These are phyloP conservation scores for Tenrec ecaudatus DNA, from an alignment of 2,113 vertebrate genomes.

Conservation along the genomic window DNA sequence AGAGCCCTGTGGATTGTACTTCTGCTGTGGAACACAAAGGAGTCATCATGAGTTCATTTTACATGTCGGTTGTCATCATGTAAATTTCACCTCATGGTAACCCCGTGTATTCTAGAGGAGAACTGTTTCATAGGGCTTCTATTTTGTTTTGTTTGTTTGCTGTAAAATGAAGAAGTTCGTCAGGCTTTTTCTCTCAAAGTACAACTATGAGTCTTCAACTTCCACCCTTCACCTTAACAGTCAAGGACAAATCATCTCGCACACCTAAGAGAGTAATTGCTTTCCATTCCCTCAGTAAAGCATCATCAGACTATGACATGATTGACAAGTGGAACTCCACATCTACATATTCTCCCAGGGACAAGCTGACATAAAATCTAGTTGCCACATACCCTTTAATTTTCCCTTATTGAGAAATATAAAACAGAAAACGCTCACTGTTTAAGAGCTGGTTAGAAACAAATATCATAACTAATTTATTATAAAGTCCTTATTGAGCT, in stretches of 20 bases:
- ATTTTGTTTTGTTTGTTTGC: background rate
- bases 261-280: background rate
- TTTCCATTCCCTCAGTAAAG: background rate
- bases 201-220: background rate
- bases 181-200: background rate
- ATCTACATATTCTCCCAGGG: no score
- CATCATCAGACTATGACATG: no score
- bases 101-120: background rate
- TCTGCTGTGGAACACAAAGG: background rate
- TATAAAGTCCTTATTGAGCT: background rate
- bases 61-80: background rate
- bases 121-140: background rate
- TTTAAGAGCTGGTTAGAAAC: background rate
- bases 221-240: no score
- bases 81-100: background rate
- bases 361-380: no score
- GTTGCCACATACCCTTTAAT: background rate
- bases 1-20: background rate
- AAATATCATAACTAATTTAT: background rate
- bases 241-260: background rate
- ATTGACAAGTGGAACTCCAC: no score
- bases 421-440: background rate
- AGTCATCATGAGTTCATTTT: background rate
- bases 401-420: background rate
- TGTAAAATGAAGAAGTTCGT: background rate